A percentile compares a stretch with the other conserved stretches of the same genome.
phyloP scores from a whole-genome alignment of 1,140 invertebrate species.

The Cepaea nemoralis region DNA sequence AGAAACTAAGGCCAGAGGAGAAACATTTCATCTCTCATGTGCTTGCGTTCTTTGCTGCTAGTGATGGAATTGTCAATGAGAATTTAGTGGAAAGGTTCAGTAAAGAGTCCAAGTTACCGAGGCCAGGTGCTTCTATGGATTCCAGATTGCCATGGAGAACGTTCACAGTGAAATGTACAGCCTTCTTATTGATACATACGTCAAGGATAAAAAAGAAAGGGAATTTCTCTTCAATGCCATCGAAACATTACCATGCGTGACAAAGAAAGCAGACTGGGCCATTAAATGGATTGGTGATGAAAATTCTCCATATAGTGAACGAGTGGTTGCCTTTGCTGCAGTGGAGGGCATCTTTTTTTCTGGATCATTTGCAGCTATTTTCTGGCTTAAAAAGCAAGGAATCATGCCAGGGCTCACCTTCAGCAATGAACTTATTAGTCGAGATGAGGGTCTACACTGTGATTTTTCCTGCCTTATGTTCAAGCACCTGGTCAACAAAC shows the following conservation, averaged over 20 bases:
- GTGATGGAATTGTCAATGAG: constrained; percentile 99
- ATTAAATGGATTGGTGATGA: constrained; percentile 88
- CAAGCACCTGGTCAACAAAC: constrained; percentile 92
- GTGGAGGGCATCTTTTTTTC: constrained; percentile 96
- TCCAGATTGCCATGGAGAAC: constrained; percentile 99
- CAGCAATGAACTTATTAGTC: constrained; percentile 98
- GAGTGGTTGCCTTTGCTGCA: constrained; percentile 96
- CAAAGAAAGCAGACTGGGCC: constrained; percentile 99
- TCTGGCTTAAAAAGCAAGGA: constrained; percentile 98
- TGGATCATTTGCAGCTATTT: constrained; percentile 99
- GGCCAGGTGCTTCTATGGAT: constrained; percentile 98
- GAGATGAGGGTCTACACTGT: constrained; percentile 98
- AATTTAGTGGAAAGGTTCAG: constrained; percentile 98
- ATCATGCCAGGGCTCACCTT: constrained; percentile 99
- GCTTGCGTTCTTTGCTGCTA: constrained; percentile 98
- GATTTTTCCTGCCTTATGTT: constrained; percentile 99
- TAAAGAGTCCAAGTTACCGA: constrained; percentile 96
- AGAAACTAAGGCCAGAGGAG: constrained; percentile 85
- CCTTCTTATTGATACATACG: constrained; percentile 96
- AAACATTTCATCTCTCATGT: constrained; percentile 96
- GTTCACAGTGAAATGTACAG: constrained; percentile 99
- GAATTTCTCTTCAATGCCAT: constrained; percentile 85
- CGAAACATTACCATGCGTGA: constrained; percentile 95
- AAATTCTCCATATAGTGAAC: constrained; percentile 90
- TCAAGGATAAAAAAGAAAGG: constrained; percentile 83